These are phyloP conservation scores for Xenopus tropicalis DNA, from an alignment of 2,113 vertebrate genomes.

Conservation along the genomic window UCB_Xtro_10.0 CM004451.2:83506001-83506500, in stretches of 20 bases:
- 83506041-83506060: neutral
- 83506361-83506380: too few relatives aligned
- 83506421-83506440: too few relatives aligned
- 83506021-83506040: constrained; percentile 9
- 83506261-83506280: neutral
- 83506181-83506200: constrained; percentile 24
- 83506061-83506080: neutral
- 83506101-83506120: constrained; percentile 14
- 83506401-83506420: too few relatives aligned
- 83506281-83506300: constrained; percentile 3
- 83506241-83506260: neutral
- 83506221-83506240: neutral
- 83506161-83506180: constrained; percentile 35
- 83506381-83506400: too few relatives aligned
- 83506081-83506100: neutral
- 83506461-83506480: too few relatives aligned
- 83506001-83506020: constrained; percentile 3
- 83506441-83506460: too few relatives aligned
- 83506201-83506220: constrained; percentile 13
- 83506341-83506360: too few relatives aligned
- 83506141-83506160: constrained; percentile 32
- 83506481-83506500: too few relatives aligned
- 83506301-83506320: constrained; percentile 2
- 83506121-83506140: constrained; percentile 21
- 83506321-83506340: neutral